These are phyloP conservation scores for Drosophila subpulchrella DNA, from an alignment of 1,140 invertebrate species.

Conservation along the genomic window DNA sequence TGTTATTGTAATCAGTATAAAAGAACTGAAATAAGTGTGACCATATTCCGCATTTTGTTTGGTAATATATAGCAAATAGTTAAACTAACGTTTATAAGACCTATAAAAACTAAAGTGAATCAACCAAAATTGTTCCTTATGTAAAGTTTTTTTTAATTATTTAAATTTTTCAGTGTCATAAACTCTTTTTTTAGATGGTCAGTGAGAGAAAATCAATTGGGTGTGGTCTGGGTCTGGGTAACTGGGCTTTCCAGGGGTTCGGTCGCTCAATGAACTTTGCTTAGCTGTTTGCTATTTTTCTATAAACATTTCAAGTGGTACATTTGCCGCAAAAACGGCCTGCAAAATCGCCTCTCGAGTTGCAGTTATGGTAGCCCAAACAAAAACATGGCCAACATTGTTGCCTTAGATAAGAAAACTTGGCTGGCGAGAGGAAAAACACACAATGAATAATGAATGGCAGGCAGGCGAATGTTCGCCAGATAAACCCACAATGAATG, in stretches of 20 bases:
- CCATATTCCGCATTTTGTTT: no score
- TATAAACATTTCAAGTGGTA: constrained; percentile 22
- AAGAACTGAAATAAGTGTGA: no score
- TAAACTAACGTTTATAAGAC: no score
- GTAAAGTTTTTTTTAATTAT: neutral
- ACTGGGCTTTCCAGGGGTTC: constrained; percentile 22
- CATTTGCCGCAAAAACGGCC: constrained; percentile 16
- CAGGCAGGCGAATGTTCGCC: constrained; percentile 36
- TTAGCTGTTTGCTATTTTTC: neutral
- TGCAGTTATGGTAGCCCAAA: constrained; percentile 16
- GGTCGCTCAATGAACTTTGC: constrained; percentile 34
- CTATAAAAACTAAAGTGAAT: no score
- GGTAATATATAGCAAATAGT: no score
- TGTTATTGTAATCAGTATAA: no score
- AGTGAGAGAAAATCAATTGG: constrained; percentile 18
- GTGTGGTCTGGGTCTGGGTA: constrained; percentile 26
- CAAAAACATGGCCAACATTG: constrained; percentile 46
- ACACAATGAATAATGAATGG: constrained; percentile 45
- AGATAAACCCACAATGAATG: constrained; percentile 38
- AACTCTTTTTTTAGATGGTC: neutral
- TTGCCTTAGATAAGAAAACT: constrained; percentile 46
- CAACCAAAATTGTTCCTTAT: no score
- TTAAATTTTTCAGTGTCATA: constrained; percentile 6
- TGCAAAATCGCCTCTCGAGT: constrained; percentile 17
- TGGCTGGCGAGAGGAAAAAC: constrained; percentile 17